Conservation (phyloP, 2,113 vertebrate species). For the Vidua chalybeata region DNA sequence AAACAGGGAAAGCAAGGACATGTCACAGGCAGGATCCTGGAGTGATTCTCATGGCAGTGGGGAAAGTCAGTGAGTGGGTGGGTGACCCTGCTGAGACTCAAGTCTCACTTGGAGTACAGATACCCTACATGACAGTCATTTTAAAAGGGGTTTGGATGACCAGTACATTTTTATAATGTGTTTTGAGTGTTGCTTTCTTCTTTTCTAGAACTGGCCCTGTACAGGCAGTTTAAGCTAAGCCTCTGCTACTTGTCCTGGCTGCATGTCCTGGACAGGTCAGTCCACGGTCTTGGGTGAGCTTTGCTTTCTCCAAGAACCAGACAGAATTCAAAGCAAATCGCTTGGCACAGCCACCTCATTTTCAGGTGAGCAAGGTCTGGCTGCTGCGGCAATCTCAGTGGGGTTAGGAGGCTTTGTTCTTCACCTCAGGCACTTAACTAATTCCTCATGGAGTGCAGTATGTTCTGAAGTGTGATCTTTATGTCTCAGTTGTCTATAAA, state of each 20-base stretch:
- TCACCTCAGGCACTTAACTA: background rate
- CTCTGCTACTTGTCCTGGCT: background rate
- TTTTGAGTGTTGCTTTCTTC: background rate
- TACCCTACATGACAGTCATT: background rate
- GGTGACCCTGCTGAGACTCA: background rate
- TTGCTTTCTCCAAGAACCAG: background rate
- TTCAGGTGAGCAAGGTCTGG: background rate
- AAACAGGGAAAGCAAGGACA: background rate
- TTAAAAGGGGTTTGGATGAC: background rate
- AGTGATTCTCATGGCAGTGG: background rate
- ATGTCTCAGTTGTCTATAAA: background rate
- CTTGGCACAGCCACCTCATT: background rate
- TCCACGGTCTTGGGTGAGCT: background rate
- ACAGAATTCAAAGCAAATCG: background rate
- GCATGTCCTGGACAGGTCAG: fast-evolving
- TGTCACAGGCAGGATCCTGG: background rate
- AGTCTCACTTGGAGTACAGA: too few species aligned
- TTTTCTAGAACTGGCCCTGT: background rate
- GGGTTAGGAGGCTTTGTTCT: background rate
- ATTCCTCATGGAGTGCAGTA: background rate
- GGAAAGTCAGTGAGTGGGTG: background rate
- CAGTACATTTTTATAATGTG: background rate
- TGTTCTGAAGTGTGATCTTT: background rate
- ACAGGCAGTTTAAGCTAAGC: background rate
- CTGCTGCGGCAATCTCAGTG: background rate